Base-by-base conservation (phyloP, 2,797 vertebrate species). In the Micromesistius poutassou region DNA sequence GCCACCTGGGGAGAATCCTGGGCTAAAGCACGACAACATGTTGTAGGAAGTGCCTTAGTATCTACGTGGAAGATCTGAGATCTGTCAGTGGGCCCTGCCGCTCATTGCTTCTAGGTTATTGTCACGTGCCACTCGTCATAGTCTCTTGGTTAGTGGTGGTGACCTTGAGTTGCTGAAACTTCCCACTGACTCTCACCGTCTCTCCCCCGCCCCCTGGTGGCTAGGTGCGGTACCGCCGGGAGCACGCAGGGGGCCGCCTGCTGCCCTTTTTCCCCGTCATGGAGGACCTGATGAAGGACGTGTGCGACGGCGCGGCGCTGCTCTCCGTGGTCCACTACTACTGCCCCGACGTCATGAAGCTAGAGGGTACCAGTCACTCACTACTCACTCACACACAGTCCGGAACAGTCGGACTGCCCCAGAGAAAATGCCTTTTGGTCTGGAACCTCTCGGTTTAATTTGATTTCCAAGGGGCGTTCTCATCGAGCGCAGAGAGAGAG, bases 271-370 rank as follows among this genome's bases (percentile, higher is more conserved):
- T 98, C 77, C 96, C 97, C 1, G 80, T 97, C 87, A 88, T 99
- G 89, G 97, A 99, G 87, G 96, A 98, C 76, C 85, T 99, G 86
- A 97, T 98, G 96, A 95, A 97, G 82, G 97, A 98, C 66, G 93
- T 97, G 73, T 97, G 96, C 0, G 97, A 98, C 9, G 97, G 97
- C 40, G 96, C 96, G n/a, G 97, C 97, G 1, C 94, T 99, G 84
- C 92, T 99, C 62, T 94, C 96, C 0, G 94, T 97, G 72, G 96
- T 99, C 85, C 97, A 99, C 91, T 99, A 95, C 87, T 99, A 97
- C 86, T 98, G 97, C 89, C 95, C 98, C 0, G 96, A 98, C 81
- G 94, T 96, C 80, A 97, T 99, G 96, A 98, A 97, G 85, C 94
- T 98, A 79, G 97, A 99, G 38, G 98, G 98, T 98, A 96, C 30